Conservation (phyloP, 2,797 vertebrate species). For the Astyanax mexicanus region DNA sequence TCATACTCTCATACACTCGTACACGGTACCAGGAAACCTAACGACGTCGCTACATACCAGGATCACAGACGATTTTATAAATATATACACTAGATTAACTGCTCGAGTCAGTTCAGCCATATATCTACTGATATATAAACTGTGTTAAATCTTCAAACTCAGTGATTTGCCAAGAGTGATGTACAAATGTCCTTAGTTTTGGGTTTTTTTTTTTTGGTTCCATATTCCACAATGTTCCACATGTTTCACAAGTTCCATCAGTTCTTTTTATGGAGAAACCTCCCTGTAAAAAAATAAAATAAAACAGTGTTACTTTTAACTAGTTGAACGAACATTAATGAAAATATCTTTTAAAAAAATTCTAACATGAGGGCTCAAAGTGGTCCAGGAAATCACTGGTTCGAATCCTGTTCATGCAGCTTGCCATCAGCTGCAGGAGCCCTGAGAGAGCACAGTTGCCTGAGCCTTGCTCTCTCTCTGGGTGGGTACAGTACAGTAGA, state of each 20-base stretch:
- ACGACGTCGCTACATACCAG: slow-evolving; percentile 78
- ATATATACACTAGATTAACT: slow-evolving; percentile 87
- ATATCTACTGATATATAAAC: slow-evolving; percentile 52
- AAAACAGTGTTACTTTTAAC: neutral
- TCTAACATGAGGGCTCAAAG: too few relatives aligned
- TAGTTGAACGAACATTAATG: too few relatives aligned
- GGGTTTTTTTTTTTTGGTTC: too few relatives aligned
- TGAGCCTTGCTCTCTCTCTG: too few relatives aligned
- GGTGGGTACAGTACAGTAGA: too few relatives aligned
- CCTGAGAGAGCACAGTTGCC: too few relatives aligned
- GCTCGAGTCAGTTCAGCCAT: slow-evolving; percentile 32
- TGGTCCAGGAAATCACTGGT: too few relatives aligned
- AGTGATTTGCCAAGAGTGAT: neutral
- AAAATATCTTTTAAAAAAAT: too few relatives aligned
- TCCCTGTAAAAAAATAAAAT: slow-evolving; percentile 75
- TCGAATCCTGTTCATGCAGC: too few relatives aligned
- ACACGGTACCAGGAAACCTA: slow-evolving; percentile 84
- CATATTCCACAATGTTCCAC: too few relatives aligned
- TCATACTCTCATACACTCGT: slow-evolving; percentile 84
- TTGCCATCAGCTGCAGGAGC: too few relatives aligned
- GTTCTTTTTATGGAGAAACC: slow-evolving; percentile 99
- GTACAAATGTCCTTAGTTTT: slow-evolving; percentile 35
- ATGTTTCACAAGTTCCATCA: too few relatives aligned
- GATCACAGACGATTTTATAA: slow-evolving; percentile 84
- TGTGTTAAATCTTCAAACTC: slow-evolving; percentile 43